Percentiles rank a stretch among this genome's conserved stretches.
Conservation (phyloP, 2,888 invertebrate genomes). For the Theristus sp. region DNA sequence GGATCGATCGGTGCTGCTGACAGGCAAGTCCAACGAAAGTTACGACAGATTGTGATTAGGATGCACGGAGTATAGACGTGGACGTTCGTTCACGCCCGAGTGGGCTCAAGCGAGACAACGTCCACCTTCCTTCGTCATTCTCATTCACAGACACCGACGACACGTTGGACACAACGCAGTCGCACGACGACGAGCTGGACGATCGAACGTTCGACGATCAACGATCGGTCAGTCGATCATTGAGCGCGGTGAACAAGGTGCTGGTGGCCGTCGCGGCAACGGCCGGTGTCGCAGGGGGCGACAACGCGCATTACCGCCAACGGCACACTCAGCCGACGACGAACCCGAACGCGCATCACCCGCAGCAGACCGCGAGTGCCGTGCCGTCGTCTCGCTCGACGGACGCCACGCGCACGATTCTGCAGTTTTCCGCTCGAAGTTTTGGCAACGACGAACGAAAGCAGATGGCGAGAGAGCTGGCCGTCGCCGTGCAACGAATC, state of each 20-base stretch:
- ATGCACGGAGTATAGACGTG: too few relatives aligned
- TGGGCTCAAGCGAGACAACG: too few relatives aligned
- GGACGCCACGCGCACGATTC: background rate
- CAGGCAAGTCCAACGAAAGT: too few relatives aligned
- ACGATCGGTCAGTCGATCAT: background rate
- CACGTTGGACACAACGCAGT: background rate
- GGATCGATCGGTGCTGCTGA: too few relatives aligned
- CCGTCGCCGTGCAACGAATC: background rate
- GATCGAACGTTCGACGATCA: background rate
- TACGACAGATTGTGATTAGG: too few relatives aligned
- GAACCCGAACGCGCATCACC: background rate
- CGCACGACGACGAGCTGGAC: background rate
- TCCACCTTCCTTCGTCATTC: too few relatives aligned
- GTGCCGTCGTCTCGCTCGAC: too few relatives aligned
- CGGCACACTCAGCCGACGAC: background rate
- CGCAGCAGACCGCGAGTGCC: background rate
- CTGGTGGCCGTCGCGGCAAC: background rate
- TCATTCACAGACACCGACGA: background rate
- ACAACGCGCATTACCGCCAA: background rate
- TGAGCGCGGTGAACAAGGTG: background rate
- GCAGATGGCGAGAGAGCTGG: background rate
- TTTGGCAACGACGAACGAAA: background rate
- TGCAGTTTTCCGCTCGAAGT: background rate
- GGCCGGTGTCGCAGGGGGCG: background rate
- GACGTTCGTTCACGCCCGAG: too few relatives aligned